These are phyloP conservation scores for Coryphaenoides rupestris DNA, from an alignment of 2,113 vertebrate genomes.

Conservation along the genomic window DNA sequence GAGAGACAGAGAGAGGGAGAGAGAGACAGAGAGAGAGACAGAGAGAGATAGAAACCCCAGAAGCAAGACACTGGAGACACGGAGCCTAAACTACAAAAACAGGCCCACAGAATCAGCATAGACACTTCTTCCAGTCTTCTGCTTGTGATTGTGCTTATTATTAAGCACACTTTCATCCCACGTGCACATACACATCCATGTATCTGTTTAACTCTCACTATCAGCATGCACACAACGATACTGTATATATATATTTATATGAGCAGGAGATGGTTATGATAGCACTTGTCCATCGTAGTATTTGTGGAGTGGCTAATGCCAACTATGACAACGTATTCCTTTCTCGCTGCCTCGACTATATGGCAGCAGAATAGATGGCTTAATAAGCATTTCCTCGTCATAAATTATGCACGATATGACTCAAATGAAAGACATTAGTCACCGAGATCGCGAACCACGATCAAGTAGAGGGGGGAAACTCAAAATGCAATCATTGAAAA, in stretches of 20 bases:
- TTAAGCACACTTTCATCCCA: no score
- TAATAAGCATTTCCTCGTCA: slow-evolving; percentile 7
- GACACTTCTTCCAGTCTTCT: not conserved
- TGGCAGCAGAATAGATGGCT: not conserved
- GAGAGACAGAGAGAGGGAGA: not conserved
- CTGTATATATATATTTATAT: not conserved
- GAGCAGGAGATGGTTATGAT: no score
- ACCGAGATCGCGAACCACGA: not conserved
- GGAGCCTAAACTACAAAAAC: slow-evolving; percentile 49
- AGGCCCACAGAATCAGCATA: not conserved
- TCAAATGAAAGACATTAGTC: slow-evolving; percentile 2
- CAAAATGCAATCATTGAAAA: not conserved
- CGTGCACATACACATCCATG: no score
- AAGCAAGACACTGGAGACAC: slow-evolving; percentile 45
- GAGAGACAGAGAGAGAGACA: slow-evolving; percentile 10
- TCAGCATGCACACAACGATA: slow-evolving; percentile 6
- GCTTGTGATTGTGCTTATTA: no score
- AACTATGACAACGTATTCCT: slow-evolving; percentile 6
- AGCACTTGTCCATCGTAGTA: not conserved
- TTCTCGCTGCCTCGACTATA: not conserved
- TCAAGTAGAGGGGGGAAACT: not conserved
- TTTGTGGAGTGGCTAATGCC: no score
- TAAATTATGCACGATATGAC: slow-evolving; percentile 14
- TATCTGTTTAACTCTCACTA: no score
- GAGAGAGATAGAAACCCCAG: slow-evolving; percentile 36